Evolutionary conservation across 2,888 invertebrate species (phyloP).

Genomic region (Plebejus melissa): DNA sequence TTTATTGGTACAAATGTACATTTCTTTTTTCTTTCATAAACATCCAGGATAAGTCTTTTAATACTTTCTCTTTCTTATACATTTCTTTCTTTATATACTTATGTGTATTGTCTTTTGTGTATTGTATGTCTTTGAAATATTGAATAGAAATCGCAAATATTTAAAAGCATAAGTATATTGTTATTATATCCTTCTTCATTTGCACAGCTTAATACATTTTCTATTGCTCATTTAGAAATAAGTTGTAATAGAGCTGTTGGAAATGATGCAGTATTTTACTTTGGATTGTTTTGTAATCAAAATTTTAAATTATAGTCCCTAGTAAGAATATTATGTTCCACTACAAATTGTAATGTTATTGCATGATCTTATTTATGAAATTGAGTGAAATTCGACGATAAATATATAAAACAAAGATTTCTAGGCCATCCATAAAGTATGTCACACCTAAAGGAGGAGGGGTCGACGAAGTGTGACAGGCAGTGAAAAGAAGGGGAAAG

Average conservation of each 20-base stretch:
- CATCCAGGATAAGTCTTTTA: neutral
- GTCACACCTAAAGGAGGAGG: no score
- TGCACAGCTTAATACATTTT: neutral
- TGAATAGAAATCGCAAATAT: neutral
- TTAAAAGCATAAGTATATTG: neutral
- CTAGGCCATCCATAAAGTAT: no score
- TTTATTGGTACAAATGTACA: slow-evolving; percentile 30
- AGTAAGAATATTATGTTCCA: neutral
- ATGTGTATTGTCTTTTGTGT: neutral
- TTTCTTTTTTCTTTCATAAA: neutral
- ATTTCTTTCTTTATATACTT: slow-evolving; percentile 16
- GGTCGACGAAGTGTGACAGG: no score
- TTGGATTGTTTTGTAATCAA: slow-evolving; percentile 11
- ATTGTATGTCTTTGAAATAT: neutral
- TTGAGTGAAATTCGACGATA: no score
- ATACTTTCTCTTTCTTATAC: neutral
- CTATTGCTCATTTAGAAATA: slow-evolving; percentile 1
- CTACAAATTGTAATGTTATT: neutral
- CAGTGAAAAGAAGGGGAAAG: no score
- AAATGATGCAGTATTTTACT: slow-evolving; percentile 27
- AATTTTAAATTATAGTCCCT: neutral
- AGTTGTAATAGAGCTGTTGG: neutral
- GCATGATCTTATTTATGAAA: neutral
- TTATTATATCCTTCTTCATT: neutral
- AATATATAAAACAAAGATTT: no score